Evolutionary conservation across 1,140 invertebrate species (phyloP).

Genomic region (Drosophila quadrilineata): DNA sequence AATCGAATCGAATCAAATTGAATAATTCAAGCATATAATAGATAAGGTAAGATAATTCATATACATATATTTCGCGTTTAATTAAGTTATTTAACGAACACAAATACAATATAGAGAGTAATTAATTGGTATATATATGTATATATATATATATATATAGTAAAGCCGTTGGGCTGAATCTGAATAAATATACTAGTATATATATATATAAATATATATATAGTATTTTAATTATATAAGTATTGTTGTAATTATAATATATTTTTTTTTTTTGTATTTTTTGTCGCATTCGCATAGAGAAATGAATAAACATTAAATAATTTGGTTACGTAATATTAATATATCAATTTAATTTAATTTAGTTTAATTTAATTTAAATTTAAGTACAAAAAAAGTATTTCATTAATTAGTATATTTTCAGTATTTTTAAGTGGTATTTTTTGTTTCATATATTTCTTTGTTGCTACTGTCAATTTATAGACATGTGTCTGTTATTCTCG

Average conservation of each 20-base stretch:
- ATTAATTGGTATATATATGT: too few species aligned
- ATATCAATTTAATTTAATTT: constrained; percentile 68
- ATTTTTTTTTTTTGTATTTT: constrained; percentile 5
- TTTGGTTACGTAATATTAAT: constrained; percentile 69
- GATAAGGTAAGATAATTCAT: constrained; percentile 41
- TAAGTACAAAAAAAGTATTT: constrained; percentile 57
- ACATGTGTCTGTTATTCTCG: constrained; percentile 45
- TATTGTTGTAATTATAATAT: constrained; percentile 25
- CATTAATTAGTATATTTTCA: constrained; percentile 13
- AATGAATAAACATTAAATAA: constrained; percentile 76
- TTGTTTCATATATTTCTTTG: constrained; percentile 10
- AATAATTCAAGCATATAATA: constrained; percentile 40
- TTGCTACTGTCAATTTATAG: constrained; percentile 52
- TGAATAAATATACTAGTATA: too few species aligned
- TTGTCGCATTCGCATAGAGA: constrained; percentile 42
- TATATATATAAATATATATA: constrained; percentile 30
- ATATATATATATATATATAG: constrained; percentile 31
- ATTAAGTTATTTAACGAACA: constrained; percentile 60
- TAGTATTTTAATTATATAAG: constrained; percentile 31
- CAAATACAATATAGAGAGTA: constrained; percentile 59
- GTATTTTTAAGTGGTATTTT: constrained; percentile 17
- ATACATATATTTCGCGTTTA: constrained; percentile 35
- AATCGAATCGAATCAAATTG: constrained; percentile 58
- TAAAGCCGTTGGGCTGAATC: constrained; percentile 5
- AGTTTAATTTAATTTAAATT: constrained; percentile 62